Base-by-base conservation (phyloP, 2,888 invertebrate species). In the Corbicula japonica region DNA sequence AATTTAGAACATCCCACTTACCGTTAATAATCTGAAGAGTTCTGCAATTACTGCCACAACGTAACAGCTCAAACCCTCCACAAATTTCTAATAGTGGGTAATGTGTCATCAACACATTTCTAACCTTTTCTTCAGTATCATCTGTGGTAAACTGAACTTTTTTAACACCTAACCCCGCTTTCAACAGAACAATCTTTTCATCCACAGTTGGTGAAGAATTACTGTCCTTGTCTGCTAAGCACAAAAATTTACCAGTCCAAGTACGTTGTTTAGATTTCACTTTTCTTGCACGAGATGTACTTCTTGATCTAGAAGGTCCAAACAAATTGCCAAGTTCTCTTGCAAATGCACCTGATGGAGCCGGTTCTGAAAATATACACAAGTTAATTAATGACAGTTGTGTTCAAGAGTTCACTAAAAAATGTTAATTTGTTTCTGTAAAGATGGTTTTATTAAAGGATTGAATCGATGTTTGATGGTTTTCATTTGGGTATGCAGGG, bases 241-340 rank as follows among this genome's bases (percentile, higher is more conserved):
- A 62, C 28, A 30, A 34, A n/a, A 62, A 62, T 26, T 62, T 44
- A 32, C 44, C 62, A 62, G 62, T 62, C 62, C 62, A 62, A 44
- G 62, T 62, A 30, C 41, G 8, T 44, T 23, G 23, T 21, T 65
- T 65, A 28, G 56, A 56, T 56, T 26, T 10, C 30, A 21, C 2
- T 38, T 28, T 62, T n/a, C 26, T 38, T 32, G 23, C n/a, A 21
- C 48, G 26, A 56, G 30, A 54, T 38, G 26, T 54, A 52, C 32
- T 54, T 44, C 68, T 68, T 38, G 68, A 68, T 52, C 68, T 68
- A 23, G 21, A 54, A 54, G 68, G 68, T 54, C 68, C 68, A 68
- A 68, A 68, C 34, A 68, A 38, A 15, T 54, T 41, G 15, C 68
- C 56, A 28, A 68, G 32, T 34, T 68, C 68, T 56, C 56, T 52